phyloP scores from a whole-genome alignment of 2,888 invertebrate genomes.

The Trichopoda pennipes region DNA sequence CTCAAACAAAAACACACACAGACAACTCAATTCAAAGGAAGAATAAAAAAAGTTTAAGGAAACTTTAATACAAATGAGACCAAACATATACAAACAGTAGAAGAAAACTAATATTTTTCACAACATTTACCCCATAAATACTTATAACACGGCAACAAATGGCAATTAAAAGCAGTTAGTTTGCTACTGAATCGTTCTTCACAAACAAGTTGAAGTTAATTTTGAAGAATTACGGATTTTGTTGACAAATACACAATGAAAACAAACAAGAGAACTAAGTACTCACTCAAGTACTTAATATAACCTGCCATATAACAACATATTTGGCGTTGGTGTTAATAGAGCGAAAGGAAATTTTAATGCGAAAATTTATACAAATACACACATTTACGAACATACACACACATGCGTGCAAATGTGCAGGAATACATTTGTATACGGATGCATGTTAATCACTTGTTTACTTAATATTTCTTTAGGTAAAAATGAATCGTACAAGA shows the following conservation, averaged over 20 bases:
- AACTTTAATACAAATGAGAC: not conserved
- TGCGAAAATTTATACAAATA: not conserved
- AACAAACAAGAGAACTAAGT: no score
- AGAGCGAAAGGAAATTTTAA: no score
- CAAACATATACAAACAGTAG: not conserved
- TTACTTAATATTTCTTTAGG: no score
- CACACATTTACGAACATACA: not conserved
- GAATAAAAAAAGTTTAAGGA: not conserved
- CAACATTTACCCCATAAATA: constrained; percentile 47
- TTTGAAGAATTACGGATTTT: constrained; percentile 46
- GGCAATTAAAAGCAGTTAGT: constrained; percentile 43
- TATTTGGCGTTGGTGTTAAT: no score
- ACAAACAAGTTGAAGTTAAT: constrained; percentile 34
- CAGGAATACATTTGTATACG: not conserved
- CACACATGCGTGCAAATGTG: not conserved
- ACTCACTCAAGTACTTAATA: no score
- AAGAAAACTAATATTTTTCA: constrained; percentile 55
- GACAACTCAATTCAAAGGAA: not conserved
- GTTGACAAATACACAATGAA: constrained; percentile 25
- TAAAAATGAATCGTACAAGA: no score
- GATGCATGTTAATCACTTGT: not conserved
- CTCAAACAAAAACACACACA: constrained; percentile 6
- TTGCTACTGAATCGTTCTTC: not conserved
- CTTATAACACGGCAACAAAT: constrained; percentile 35
- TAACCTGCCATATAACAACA: no score